A percentile compares a stretch with the other conserved stretches of the same genome.
Evolutionary conservation across 1,140 invertebrate genomes (phyloP).

Genomic region (Cataglyphis hispanica): DNA sequence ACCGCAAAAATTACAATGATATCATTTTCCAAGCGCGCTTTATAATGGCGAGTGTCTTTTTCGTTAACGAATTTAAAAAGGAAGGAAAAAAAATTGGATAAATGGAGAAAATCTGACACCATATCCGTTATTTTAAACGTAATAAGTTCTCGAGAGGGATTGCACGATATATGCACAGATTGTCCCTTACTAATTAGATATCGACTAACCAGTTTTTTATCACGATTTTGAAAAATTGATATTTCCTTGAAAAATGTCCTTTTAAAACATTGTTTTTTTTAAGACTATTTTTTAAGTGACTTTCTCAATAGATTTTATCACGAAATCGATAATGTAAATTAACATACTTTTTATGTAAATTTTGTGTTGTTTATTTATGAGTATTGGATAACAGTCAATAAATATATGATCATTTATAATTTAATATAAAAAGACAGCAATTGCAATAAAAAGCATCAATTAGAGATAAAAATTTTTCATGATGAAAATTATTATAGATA

Average conservation of each 20-base stretch:
- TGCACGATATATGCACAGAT: constrained; percentile 21
- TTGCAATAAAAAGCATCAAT: neutral
- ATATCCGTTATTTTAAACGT: constrained; percentile 48
- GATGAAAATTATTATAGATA: neutral
- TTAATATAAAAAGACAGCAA: neutral
- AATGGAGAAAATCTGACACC: constrained; percentile 39
- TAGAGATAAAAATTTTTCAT: neutral
- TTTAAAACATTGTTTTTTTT: too few relatives aligned
- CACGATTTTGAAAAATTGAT: neutral
- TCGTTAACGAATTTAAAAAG: constrained; percentile 49
- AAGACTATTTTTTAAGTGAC: neutral
- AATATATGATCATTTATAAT: neutral
- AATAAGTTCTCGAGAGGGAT: constrained; percentile 54
- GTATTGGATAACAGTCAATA: neutral
- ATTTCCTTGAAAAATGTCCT: neutral
- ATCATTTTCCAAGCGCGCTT: constrained; percentile 30
- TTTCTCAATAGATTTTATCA: constrained; percentile 2
- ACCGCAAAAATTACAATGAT: constrained; percentile 39
- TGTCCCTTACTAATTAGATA: constrained; percentile 10
- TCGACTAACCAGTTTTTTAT: constrained; percentile 4
- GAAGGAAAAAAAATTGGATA: constrained; percentile 25
- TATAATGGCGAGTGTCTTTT: constrained; percentile 29
- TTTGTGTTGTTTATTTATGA: neutral
- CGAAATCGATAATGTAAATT: constrained; percentile 11
- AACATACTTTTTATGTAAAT: constrained; percentile 27